Percentiles rank a stretch among this genome's conserved stretches.
These are phyloP conservation scores for Trichosurus vulpecula DNA, from an alignment of 2,797 vertebrate genomes.

Conservation along the genomic window DNA sequence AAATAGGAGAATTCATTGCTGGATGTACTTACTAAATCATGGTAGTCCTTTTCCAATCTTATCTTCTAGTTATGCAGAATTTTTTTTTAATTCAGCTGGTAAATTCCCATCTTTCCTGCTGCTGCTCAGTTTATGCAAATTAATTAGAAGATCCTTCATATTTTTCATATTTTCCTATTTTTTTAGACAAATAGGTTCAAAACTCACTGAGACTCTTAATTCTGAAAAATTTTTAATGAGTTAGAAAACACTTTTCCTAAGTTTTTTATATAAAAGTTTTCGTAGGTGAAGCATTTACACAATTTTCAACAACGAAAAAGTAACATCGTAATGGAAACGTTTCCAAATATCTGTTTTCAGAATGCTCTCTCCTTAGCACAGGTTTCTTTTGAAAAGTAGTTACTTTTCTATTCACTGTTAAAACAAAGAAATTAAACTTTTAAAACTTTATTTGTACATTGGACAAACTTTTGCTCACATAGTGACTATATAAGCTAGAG, in stretches of 20 bases:
- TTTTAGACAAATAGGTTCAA: neutral
- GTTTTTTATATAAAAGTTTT: neutral
- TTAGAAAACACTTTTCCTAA: neutral
- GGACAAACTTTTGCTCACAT: neutral
- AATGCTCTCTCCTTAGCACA: neutral
- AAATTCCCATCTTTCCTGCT: neutral
- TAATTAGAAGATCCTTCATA: neutral
- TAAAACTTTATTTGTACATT: neutral
- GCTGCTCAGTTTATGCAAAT: neutral
- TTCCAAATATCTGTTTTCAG: neutral
- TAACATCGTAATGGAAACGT: neutral
- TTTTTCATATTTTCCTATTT: neutral
- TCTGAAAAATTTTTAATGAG: neutral
- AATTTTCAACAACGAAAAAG: neutral
- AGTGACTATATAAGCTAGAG: neutral
- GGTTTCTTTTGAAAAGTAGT: neutral
- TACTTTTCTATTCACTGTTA: neutral
- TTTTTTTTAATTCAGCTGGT: neutral
- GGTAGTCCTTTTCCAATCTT: neutral
- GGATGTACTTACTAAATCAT: neutral
- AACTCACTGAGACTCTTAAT: neutral
- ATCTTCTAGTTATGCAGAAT: neutral
- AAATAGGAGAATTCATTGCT: neutral
- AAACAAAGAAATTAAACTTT: neutral
- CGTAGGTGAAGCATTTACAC: neutral